These are phyloP conservation scores for Cyprinodon brontotheroides DNA, from an alignment of 2,113 vertebrate genomes.

Conservation along the genomic window DNA sequence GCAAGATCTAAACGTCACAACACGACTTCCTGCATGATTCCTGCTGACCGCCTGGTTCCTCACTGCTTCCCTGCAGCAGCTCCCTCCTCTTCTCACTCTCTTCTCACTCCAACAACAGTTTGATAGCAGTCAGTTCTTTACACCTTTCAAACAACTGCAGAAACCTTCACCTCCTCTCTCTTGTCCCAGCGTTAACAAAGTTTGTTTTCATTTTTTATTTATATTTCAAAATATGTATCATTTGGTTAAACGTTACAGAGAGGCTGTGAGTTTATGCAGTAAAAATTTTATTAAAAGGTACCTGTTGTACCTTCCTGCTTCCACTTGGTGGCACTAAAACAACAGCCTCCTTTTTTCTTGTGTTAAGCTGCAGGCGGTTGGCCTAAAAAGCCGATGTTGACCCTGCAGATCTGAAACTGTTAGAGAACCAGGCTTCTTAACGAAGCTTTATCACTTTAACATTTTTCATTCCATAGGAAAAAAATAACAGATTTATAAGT, in stretches of 20 bases:
- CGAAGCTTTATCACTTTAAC: no score
- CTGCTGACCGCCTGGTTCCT: constrained; percentile 31
- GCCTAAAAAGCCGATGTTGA: no score
- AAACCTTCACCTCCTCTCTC: constrained; percentile 51
- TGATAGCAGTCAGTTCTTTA: constrained; percentile 32
- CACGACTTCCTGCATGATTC: constrained; percentile 67
- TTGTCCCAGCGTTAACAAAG: constrained; percentile 33
- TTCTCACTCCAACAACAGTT: constrained; percentile 44
- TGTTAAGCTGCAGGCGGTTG: no score
- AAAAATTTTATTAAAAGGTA: not conserved
- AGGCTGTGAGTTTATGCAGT: not conserved
- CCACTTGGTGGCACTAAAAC: not conserved
- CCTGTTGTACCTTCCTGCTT: not conserved
- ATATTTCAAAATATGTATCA: not conserved
- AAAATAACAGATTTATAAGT: no score
- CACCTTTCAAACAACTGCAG: constrained; percentile 39
- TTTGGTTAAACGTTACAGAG: not conserved
- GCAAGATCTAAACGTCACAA: constrained; percentile 29
- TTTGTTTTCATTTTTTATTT: not conserved
- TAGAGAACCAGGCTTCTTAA: no score
- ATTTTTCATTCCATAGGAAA: no score
- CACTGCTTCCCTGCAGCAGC: constrained; percentile 33
- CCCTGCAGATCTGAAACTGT: no score
- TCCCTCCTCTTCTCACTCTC: constrained; percentile 29
- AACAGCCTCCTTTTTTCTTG: no score